A percentile compares a stretch with the other conserved stretches of the same genome.
Conservation (phyloP, 2,888 invertebrate genomes). For the Chrysolina americana region DNA sequence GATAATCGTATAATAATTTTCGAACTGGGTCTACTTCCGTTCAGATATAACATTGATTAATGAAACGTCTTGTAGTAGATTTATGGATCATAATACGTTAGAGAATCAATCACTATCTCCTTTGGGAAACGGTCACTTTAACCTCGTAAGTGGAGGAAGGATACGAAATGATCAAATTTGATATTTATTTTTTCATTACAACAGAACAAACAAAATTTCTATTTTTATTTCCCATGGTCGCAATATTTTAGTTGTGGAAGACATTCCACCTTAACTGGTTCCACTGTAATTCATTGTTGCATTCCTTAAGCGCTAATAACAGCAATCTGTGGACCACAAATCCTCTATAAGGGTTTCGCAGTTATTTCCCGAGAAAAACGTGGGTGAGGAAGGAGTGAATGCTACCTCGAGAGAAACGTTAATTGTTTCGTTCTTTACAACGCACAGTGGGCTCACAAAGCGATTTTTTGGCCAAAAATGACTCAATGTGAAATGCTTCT, state of each 20-base stretch:
- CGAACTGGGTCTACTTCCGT: no score
- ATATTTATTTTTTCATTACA: background rate
- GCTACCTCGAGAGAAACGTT: background rate
- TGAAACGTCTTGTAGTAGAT: no score
- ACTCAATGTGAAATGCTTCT: no score
- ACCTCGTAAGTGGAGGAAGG: no score
- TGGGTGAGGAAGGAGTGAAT: background rate
- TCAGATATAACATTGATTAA: no score
- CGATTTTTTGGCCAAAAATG: no score
- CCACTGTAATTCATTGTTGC: constrained; percentile 4
- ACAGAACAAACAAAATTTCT: background rate
- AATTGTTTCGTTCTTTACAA: background rate
- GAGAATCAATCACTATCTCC: no score
- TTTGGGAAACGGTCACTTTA: no score
- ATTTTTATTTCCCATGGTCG: background rate
- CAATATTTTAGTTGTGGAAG: background rate
- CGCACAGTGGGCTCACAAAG: no score
- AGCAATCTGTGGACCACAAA: constrained; percentile 18
- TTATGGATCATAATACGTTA: no score
- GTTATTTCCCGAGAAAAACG: background rate
- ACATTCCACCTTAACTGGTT: background rate
- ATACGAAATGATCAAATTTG: background rate
- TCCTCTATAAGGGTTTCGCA: background rate
- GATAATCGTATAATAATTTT: no score
- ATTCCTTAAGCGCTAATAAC: constrained; percentile 15